These are phyloP conservation scores for Aelia acuminata DNA, from an alignment of 2,888 invertebrate genomes.

Conservation along the genomic window DNA sequence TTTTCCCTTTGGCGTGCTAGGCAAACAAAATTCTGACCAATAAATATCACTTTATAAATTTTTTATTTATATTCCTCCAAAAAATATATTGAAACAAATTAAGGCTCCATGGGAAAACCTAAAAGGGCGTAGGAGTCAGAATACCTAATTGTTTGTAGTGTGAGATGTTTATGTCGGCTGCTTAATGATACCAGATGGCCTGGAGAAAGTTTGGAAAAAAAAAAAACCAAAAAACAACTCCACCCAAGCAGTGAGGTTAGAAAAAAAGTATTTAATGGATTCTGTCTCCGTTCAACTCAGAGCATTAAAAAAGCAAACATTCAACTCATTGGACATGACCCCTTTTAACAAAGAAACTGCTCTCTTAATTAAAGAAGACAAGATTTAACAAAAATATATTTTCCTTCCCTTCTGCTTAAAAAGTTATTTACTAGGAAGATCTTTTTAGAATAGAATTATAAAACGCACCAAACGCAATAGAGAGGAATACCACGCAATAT, in stretches of 20 bases:
- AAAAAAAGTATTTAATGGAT: slow-evolving; percentile 43
- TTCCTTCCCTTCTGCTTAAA: too few species aligned
- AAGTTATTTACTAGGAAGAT: too few species aligned
- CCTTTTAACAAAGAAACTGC: slow-evolving; percentile 9
- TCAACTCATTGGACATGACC: slow-evolving; percentile 25
- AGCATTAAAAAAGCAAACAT: slow-evolving; percentile 24
- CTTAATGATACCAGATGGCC: slow-evolving; percentile 49
- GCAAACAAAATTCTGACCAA: too few species aligned
- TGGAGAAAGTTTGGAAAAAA: slow-evolving; percentile 39
- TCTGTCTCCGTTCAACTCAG: slow-evolving; percentile 1
- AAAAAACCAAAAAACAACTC: too few species aligned
- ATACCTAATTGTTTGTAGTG: slow-evolving; percentile 19
- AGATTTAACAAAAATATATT: too few species aligned
- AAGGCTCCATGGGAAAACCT: neutral
- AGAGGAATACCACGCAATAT: too few species aligned
- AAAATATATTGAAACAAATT: neutral
- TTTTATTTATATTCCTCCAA: too few species aligned
- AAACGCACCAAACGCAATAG: too few species aligned
- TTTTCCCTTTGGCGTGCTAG: too few species aligned
- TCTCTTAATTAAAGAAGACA: neutral
- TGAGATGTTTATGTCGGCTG: slow-evolving; percentile 9
- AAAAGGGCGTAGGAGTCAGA: neutral
- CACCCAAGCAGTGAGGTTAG: neutral
- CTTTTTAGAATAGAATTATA: too few species aligned
- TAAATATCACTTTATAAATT: too few species aligned